Percentiles rank a stretch among this genome's conserved stretches.
Evolutionary conservation across 2,797 vertebrate genomes (phyloP).

Genomic region (Chiropotes sagulatus): DNA sequence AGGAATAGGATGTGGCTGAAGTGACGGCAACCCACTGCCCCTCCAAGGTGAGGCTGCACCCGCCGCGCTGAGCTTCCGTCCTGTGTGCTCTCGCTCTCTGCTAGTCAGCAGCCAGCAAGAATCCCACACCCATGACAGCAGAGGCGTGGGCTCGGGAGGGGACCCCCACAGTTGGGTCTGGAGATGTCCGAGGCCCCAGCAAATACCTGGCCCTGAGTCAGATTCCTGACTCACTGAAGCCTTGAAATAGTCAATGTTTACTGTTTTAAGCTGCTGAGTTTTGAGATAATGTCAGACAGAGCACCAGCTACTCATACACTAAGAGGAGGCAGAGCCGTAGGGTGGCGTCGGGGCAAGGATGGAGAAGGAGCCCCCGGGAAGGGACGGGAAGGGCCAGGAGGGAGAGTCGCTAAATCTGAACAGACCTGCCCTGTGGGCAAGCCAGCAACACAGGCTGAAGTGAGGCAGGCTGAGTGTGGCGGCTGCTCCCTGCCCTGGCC

Average conservation of each 20-base stretch:
- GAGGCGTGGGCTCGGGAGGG: accelerated
- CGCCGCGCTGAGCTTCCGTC: no score
- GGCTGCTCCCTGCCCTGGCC: accelerated
- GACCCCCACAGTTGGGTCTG: neutral
- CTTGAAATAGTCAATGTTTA: accelerated
- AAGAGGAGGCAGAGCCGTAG: accelerated
- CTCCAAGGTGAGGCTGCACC: neutral
- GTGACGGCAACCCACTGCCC: neutral
- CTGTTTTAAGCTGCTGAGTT: no score
- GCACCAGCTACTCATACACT: neutral
- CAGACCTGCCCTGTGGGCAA: neutral
- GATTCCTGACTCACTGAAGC: neutral
- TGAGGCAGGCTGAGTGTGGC: accelerated
- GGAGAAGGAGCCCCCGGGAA: neutral
- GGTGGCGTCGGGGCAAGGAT: neutral
- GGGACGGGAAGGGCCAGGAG: neutral
- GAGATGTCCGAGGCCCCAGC: neutral
- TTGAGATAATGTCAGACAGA: accelerated
- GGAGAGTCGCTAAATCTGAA: neutral
- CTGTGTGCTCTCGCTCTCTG: accelerated
- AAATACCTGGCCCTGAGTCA: neutral
- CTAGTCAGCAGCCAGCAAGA: neutral
- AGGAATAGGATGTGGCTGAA: neutral
- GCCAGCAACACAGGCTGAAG: accelerated
- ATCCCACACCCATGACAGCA: neutral